Percentiles rank a stretch among this genome's conserved stretches.
phyloP scores from a whole-genome alignment of 2,888 invertebrate species.

The Mimachlamys varia region DNA sequence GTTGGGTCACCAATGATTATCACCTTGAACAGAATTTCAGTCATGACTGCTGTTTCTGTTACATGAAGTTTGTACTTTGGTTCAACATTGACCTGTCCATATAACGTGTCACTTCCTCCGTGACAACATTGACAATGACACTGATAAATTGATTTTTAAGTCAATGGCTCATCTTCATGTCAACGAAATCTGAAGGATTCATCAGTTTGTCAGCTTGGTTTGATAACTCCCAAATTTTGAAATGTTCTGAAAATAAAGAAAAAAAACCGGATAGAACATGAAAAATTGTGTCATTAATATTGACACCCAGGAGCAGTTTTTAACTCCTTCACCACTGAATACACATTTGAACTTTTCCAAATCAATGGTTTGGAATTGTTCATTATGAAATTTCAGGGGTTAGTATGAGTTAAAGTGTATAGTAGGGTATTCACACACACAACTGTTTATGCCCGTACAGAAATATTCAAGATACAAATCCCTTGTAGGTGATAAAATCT shows the following conservation, averaged over 20 bases:
- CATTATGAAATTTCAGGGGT: too few relatives aligned
- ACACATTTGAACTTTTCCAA: too few relatives aligned
- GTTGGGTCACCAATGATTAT: slow-evolving; percentile 78
- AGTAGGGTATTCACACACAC: too few relatives aligned
- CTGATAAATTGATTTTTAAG: background rate
- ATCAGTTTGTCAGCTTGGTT: background rate
- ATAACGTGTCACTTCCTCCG: background rate
- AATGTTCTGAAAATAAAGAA: too few relatives aligned
- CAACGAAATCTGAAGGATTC: background rate
- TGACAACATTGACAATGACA: background rate
- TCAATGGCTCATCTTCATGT: too few relatives aligned
- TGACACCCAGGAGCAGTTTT: too few relatives aligned
- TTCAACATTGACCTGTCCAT: background rate
- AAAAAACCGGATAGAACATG: background rate
- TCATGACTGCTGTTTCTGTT: slow-evolving; percentile 53
- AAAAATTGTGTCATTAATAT: background rate
- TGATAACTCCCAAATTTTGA: background rate
- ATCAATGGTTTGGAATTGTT: too few relatives aligned
- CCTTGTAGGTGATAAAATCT: too few relatives aligned
- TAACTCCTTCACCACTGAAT: too few relatives aligned
- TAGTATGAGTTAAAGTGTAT: too few relatives aligned
- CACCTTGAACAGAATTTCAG: slow-evolving; percentile 76
- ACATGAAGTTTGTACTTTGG: background rate
- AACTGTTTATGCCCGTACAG: too few relatives aligned
- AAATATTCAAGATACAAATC: too few relatives aligned